Conservation (phyloP, 2,113 vertebrate species). For the Gymnogyps californianus region DNA sequence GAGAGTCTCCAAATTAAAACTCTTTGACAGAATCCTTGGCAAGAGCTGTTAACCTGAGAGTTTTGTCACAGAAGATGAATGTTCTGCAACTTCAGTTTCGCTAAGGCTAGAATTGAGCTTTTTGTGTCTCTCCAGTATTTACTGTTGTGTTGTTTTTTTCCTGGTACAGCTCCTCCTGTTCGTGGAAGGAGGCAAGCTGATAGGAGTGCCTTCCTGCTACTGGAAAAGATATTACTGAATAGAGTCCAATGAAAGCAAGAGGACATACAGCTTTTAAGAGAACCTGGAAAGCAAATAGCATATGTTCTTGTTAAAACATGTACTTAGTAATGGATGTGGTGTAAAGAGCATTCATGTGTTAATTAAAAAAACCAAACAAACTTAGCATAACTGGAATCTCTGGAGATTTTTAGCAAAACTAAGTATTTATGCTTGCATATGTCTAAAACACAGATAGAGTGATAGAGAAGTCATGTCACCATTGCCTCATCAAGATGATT, state of each 20-base stretch:
- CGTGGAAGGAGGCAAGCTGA: not conserved
- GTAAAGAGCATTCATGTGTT: not conserved
- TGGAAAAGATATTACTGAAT: not conserved
- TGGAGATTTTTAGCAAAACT: not conserved
- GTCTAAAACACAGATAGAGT: not conserved
- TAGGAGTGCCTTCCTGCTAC: not conserved
- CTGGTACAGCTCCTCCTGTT: not conserved
- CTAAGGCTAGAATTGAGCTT: not conserved
- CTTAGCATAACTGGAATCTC: not conserved
- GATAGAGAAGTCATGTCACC: not conserved
- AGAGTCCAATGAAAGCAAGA: not conserved
- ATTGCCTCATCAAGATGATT: not conserved
- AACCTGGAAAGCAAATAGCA: not conserved
- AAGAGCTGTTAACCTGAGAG: not conserved
- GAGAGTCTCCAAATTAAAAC: not conserved
- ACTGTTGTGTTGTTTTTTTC: not conserved
- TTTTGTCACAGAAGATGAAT: not conserved
- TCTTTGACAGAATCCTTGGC: not conserved
- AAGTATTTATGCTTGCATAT: not conserved
- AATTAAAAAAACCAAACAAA: not conserved
- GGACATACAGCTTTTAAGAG: not conserved
- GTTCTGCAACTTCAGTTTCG: not conserved
- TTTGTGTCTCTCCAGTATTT: not conserved
- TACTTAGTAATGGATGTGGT: not conserved
- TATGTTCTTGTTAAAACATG: not conserved